These are phyloP conservation scores for Exocentrus adspersus DNA, from an alignment of 2,888 invertebrate species.

Conservation along the genomic window DNA sequence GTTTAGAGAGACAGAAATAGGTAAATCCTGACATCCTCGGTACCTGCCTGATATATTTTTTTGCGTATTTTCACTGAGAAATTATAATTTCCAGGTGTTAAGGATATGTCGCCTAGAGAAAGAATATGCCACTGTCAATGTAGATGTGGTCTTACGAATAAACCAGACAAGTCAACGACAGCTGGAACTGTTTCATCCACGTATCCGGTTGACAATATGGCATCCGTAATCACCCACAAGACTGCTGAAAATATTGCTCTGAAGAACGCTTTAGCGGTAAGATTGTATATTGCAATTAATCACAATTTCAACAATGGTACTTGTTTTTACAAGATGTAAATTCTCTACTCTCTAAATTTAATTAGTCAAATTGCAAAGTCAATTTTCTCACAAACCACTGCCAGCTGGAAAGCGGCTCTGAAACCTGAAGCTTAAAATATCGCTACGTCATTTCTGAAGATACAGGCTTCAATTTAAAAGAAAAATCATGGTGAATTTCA, in stretches of 20 bases:
- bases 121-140: neutral
- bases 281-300: constrained; percentile 7
- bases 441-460: too few relatives aligned
- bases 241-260: constrained; percentile 34
- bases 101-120: neutral
- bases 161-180: neutral
- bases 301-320: too few relatives aligned
- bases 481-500: too few relatives aligned
- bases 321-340: too few relatives aligned
- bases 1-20: too few relatives aligned
- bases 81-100: neutral
- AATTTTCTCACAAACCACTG: too few relatives aligned
- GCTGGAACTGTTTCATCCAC: neutral
- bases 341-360: neutral
- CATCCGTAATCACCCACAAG: constrained; percentile 30
- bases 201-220: neutral
- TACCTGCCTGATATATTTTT: too few relatives aligned
- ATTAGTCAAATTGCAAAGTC: too few relatives aligned
- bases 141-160: neutral
- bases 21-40: too few relatives aligned
- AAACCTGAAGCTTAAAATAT: too few relatives aligned
- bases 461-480: too few relatives aligned
- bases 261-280: constrained; percentile 33
- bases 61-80: neutral
- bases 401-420: too few relatives aligned